These are phyloP conservation scores for Bradypodion ventrale DNA, from an alignment of 2,797 vertebrate genomes.

Conservation along the genomic window DNA sequence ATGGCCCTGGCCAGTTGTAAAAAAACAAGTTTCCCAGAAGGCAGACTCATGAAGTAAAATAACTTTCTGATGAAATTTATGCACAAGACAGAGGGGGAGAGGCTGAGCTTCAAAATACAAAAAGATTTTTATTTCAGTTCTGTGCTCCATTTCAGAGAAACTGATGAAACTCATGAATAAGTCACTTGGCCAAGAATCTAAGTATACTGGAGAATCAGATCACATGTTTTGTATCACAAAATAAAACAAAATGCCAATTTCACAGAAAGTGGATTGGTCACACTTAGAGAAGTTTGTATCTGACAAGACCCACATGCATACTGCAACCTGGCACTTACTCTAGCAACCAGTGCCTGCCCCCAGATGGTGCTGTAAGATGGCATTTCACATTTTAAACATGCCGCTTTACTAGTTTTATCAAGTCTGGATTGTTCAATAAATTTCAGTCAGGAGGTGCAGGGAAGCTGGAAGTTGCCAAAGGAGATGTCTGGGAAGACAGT, in stretches of 20 bases:
- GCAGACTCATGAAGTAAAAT: neutral
- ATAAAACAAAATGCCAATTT: neutral
- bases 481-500: neutral
- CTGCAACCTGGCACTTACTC: too few relatives aligned
- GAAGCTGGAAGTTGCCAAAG: neutral
- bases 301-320: neutral
- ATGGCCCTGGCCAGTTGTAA: neutral
- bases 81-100: neutral
- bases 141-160: neutral
- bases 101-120: too few relatives aligned
- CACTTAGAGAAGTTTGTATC: neutral
- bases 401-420: too few relatives aligned
- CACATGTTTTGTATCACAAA: neutral
- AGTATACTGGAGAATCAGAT: neutral
- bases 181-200: neutral
- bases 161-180: neutral
- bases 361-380: too few relatives aligned
- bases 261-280: neutral
- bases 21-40: neutral
- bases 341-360: too few relatives aligned
- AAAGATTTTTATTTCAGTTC: neutral
- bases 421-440: neutral
- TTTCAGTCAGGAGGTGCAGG: neutral
- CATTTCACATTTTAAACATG: too few relatives aligned
- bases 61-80: neutral